Evolutionary conservation across 2,797 vertebrate species (phyloP).

Genomic region (Trichosurus vulpecula): DNA sequence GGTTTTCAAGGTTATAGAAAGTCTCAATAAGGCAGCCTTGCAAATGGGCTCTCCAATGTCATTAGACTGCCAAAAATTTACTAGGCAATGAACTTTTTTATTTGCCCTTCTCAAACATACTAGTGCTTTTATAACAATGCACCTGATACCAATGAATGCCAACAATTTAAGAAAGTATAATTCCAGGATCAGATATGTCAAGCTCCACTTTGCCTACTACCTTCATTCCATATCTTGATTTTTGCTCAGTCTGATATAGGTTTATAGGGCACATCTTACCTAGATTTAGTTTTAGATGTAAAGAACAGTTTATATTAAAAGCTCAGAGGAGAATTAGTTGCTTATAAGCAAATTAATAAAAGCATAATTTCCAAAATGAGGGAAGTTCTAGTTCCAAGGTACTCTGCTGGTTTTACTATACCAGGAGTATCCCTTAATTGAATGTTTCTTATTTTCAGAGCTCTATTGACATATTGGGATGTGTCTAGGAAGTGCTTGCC

Average conservation of each 20-base stretch:
- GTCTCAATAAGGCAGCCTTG: not conserved
- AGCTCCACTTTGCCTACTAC: not conserved
- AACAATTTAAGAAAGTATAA: not conserved
- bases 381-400: not conserved
- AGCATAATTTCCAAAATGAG: not conserved
- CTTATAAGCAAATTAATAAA: not conserved
- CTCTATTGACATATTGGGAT: not conserved
- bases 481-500: not conserved
- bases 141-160: not conserved
- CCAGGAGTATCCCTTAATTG: not conserved
- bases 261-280: not conserved
- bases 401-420: not conserved
- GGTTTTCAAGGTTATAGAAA: not conserved
- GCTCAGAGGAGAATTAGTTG: not conserved
- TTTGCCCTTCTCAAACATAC: not conserved
- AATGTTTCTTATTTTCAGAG: not conserved
- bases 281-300: not conserved
- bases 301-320: not conserved
- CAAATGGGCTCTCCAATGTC: not conserved
- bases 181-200: conserved; percentile 4
- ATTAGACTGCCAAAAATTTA: conserved; percentile 1
- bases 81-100: not conserved
- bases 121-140: not conserved
- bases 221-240: not conserved
- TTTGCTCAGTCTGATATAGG: not conserved